Percentiles rank a stretch among this genome's conserved stretches.
phyloP scores from a whole-genome alignment of 2,113 vertebrate genomes.

The Corythornis vintsioides region DNA sequence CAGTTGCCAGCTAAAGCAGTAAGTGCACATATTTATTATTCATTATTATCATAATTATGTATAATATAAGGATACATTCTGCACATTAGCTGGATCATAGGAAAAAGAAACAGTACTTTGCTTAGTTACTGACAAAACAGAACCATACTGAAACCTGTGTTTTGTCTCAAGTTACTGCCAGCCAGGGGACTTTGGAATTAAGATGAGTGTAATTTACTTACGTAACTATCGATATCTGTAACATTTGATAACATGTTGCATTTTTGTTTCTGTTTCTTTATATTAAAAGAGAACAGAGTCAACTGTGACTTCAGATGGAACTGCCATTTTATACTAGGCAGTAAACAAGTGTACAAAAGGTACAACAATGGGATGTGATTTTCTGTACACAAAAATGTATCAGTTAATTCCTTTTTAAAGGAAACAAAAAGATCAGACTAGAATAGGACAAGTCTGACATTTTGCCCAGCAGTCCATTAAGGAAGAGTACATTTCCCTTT shows the following conservation, averaged over 20 bases:
- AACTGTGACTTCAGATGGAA: not conserved
- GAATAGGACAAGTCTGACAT: not conserved
- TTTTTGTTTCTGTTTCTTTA: not conserved
- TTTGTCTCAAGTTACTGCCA: not conserved
- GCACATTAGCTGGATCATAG: not conserved
- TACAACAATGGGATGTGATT: not conserved
- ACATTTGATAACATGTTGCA: not conserved
- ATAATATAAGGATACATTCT: not conserved
- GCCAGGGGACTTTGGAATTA: conserved; percentile 28
- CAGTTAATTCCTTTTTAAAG: not conserved
- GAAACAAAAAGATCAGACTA: not conserved
- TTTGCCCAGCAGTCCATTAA: not conserved
- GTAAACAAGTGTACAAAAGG: not conserved
- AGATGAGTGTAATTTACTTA: not conserved
- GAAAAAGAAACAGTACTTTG: not conserved
- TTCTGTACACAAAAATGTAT: not conserved
- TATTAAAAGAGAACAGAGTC: not conserved
- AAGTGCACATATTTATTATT: not conserved
- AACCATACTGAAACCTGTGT: not conserved
- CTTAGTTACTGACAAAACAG: not conserved
- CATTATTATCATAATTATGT: not conserved
- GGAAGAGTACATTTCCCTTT: not conserved
- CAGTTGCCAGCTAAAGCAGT: not conserved
- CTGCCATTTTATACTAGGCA: not conserved
- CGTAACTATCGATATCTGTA: not conserved